A percentile compares a stretch with the other conserved stretches of the same genome.
phyloP scores from a whole-genome alignment of 2,113 vertebrate species.

The Chroicocephalus ridibundus region DNA sequence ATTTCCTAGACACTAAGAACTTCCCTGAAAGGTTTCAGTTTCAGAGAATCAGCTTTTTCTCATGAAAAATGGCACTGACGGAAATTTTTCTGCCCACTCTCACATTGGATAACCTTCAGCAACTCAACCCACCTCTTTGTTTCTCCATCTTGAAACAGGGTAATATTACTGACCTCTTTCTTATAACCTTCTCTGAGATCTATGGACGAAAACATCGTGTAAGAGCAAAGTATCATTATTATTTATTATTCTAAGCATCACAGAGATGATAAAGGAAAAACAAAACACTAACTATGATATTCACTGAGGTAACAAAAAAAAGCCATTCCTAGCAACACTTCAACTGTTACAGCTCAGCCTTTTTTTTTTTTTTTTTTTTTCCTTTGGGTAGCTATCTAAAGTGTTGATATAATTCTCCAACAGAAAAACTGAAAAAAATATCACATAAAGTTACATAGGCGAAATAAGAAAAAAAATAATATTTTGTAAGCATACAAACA shows the following conservation, averaged over 20 bases:
- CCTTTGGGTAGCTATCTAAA: not conserved
- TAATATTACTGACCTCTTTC: not conserved
- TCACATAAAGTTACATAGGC: not conserved
- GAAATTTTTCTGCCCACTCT: not conserved
- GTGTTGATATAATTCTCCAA: not conserved
- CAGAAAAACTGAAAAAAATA: not conserved
- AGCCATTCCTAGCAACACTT: not conserved
- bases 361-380: not conserved
- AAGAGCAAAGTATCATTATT: not conserved
- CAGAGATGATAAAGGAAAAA: not conserved
- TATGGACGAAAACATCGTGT: not conserved
- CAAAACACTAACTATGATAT: not conserved
- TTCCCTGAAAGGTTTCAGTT: not conserved
- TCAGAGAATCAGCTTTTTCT: constrained; percentile 13
- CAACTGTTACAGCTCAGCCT: not conserved
- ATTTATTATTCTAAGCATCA: not conserved
- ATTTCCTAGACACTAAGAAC: not conserved
- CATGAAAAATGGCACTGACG: not conserved
- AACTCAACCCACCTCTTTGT: not conserved
- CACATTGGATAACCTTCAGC: not conserved
- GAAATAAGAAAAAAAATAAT: not conserved
- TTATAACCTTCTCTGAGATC: not conserved
- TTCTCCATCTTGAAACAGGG: not conserved
- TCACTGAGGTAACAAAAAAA: not conserved
- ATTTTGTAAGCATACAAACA: not conserved